A percentile compares a stretch with the other conserved stretches of the same genome.
Conservation (phyloP, 2,797 vertebrate species). For the Sebastes itinus region DNA sequence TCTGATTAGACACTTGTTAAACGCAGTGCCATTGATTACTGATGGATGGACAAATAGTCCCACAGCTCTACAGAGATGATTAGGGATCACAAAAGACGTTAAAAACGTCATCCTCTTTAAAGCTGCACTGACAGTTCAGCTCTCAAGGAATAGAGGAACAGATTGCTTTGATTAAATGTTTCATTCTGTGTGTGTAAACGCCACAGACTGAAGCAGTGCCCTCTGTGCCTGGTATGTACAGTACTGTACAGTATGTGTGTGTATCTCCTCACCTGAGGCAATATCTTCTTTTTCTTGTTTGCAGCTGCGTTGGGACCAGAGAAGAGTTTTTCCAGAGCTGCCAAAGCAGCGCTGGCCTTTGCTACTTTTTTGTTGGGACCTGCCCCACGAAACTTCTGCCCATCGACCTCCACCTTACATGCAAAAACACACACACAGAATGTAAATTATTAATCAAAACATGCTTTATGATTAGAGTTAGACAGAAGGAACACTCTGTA, state of each 20-base stretch:
- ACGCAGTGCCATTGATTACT: conserved; percentile 36
- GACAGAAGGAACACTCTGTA: neutral
- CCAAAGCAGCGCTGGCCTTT: conserved; percentile 96
- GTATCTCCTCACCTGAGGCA: conserved; percentile 87
- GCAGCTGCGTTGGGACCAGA: conserved; percentile 96
- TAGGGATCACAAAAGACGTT: neutral
- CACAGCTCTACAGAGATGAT: neutral
- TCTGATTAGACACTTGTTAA: conserved; percentile 43
- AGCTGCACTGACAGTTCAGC: neutral
- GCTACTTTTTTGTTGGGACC: conserved; percentile 99
- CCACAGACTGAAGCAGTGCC: neutral
- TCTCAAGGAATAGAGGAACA: neutral
- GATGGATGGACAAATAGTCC: conserved; percentile 20
- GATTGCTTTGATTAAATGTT: neutral
- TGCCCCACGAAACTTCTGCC: conserved; percentile 97
- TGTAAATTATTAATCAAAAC: neutral
- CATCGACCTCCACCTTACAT: conserved; percentile 95
- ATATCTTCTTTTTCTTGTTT: conserved; percentile 98
- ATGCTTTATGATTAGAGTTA: neutral
- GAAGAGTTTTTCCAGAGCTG: conserved; percentile 97
- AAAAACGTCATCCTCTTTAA: neutral
- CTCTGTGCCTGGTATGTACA: neutral
- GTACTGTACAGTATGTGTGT: neutral
- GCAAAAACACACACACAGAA: conserved; percentile 8
- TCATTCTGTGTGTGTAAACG: neutral